Percentiles rank a stretch among this genome's conserved stretches.
Conservation (phyloP, 2,113 vertebrate genomes). For the Solea senegalensis region DNA sequence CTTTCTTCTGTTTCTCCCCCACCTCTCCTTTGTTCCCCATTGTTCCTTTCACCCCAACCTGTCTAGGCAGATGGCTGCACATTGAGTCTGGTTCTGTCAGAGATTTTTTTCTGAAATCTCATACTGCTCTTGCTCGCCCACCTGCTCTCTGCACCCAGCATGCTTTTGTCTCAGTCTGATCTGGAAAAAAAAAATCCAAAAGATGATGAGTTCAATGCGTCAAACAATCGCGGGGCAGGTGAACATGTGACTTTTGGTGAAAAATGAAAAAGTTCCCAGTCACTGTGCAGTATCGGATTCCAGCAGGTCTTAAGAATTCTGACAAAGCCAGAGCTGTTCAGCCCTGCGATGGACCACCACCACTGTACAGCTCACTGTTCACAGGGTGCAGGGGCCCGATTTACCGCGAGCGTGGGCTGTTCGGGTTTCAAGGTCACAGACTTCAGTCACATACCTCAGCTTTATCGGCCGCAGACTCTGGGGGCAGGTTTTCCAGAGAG, state of each 20-base stretch:
- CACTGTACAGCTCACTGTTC: constrained; percentile 35
- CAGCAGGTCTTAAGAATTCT: constrained; percentile 12
- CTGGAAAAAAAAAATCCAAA: background rate
- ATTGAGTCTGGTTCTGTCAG: too few relatives aligned
- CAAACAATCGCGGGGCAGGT: constrained; percentile 8
- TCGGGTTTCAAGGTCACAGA: constrained; percentile 67
- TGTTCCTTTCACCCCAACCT: too few relatives aligned
- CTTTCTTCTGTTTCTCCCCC: too few relatives aligned
- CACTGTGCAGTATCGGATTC: constrained; percentile 32
- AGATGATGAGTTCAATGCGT: background rate
- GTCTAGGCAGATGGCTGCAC: too few relatives aligned
- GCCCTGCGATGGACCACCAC: constrained; percentile 36
- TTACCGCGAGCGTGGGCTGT: constrained; percentile 43
- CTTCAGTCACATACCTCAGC: constrained; percentile 64
- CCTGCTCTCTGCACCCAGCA: constrained; percentile 33
- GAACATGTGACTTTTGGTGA: constrained; percentile 1
- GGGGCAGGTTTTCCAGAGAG: constrained; percentile 31
- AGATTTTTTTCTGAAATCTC: background rate
- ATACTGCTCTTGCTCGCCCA: constrained; percentile 24
- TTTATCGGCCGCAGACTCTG: constrained; percentile 43
- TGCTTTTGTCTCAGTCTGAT: constrained; percentile 24
- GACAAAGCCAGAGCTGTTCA: constrained; percentile 39
- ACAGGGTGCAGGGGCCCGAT: constrained; percentile 20
- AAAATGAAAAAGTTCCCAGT: constrained; percentile 21
- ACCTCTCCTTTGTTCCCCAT: too few relatives aligned